Evolutionary conservation across 1,140 invertebrate genomes (phyloP).

Genomic region (Sycobia sp.): DNA sequence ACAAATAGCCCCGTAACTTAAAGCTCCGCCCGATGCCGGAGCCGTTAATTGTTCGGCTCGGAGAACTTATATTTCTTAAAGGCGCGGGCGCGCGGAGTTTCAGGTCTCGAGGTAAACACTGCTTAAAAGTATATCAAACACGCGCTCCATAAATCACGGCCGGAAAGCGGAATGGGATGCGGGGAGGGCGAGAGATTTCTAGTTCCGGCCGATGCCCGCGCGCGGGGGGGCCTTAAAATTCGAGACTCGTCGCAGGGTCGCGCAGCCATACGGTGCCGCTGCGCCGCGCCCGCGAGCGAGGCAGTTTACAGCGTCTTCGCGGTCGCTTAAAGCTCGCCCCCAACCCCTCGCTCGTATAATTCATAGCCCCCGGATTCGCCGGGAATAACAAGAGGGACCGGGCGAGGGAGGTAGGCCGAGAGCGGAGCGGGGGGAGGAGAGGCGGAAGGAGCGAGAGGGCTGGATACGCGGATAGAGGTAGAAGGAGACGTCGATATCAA

Average conservation of each 20-base stretch:
- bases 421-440: background rate
- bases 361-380: constrained; percentile 15
- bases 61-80: constrained; percentile 19
- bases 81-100: background rate
- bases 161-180: background rate
- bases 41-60: constrained; percentile 12
- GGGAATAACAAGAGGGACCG: background rate
- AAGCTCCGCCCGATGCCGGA: background rate
- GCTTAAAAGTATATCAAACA: constrained; percentile 23
- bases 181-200: background rate
- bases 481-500: constrained; percentile 1
- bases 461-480: background rate
- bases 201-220: background rate
- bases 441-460: background rate
- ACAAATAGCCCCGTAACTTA: constrained; percentile 11
- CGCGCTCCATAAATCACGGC: constrained; percentile 17
- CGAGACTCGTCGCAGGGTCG: constrained; percentile 16
- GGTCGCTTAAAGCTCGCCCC: constrained; percentile 30
- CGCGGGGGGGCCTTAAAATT: constrained; percentile 12
- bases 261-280: too few species aligned
- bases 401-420: background rate
- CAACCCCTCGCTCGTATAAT: constrained; percentile 21
- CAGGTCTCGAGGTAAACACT: constrained; percentile 4
- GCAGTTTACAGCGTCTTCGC: constrained; percentile 22
- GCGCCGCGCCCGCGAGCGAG: background rate